Evolutionary conservation across 2,888 invertebrate species (phyloP), one percentile per base, ranked within the genome.

Genomic region (Aspidiotus destructor): DNA sequence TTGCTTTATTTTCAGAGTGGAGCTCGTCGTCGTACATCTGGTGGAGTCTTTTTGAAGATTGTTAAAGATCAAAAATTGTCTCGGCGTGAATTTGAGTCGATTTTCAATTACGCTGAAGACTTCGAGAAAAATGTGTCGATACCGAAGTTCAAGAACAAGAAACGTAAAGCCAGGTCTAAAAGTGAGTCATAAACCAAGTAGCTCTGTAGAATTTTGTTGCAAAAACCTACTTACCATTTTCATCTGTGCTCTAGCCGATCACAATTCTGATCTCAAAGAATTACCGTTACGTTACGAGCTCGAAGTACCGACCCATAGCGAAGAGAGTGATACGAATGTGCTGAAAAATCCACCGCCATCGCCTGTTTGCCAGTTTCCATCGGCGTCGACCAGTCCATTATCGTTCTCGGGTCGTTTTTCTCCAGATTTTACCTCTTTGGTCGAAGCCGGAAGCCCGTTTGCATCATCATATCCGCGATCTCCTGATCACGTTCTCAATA

Each of bases 341-440:
- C 16, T 67, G 41, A 63, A 63, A 54, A 63, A 63, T 60, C 67
- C 67, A 15, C 67, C 67, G 16, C 67, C 67, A 5, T 67, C 67
- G 28, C 67, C 67, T 10, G 67, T 60, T 2, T 48, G 60, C 52
- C 67, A 42, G 57, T 48, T n/a, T 5, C 41, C 40, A 52, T 58
- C 67, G 9, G 41, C 42, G 11, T 60, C 67, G 10, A 11, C 13
- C 8, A 48, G 44, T 60, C 9, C 58, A n/a, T 67, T 57, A 15
- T 28, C 67, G 42, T 58, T 67, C 44, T 58, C 58, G 8, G 67
- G n/a, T 13, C 5, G 54, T 15, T 63, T 63, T 9, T 63, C 53
- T 17, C 54, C 63, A 3, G 40, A 52, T 16, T 28, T 28, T 28
- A 28, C 28, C 5, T 28, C 28, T 28, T 28, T 28, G 5, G 28